Evolutionary conservation across 92 coral and sea anemone species (phyloP), one percentile per base, ranked within the genome.

Genomic region (Isaurus tuberculatus): DNA sequence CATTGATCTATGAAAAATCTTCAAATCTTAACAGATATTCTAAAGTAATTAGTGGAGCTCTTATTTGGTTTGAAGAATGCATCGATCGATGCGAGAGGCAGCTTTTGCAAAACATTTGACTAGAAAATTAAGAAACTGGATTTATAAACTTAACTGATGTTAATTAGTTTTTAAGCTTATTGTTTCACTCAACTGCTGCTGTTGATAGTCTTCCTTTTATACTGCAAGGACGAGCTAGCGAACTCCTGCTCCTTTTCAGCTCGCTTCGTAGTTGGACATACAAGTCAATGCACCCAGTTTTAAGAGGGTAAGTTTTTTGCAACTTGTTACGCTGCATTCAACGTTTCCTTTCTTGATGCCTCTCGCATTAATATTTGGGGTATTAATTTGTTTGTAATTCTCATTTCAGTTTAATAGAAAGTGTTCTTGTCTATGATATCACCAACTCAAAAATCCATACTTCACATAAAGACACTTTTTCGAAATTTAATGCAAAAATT

Each of bases 111-210:
- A 57, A 33, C 8, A 27, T 20, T 75, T 14, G 17, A 61, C 17
- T 13, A 30, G 30, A 60, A 57, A 75, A 34, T 57, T 40, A 19
- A 34, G 36, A 14, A 28, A 51, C 40, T 11, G 10, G 25, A 7
- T 33, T 29, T 17, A 51, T 36, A 31, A 36, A 8, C n/a, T 11
- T 17, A 60, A 55, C 30, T 29, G 68, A 32, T 27, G 66, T 75
- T 28, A 75, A 75, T 75, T 75, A 75, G 30, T 33, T 32, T 73
- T 22, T 14, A 8, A 11, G 30, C 19, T 22, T 75, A 75, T 75
- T 75, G 69, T 55, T 75, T 48, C 26, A 75, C 17, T 53, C 57
- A 33, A n/a, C 10, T 23, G 3, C 32, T 14, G 31, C 31, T 23
- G 16, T 26, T 36, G 29, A 11, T 55, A 55, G 33, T 55, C 46